Percentiles rank a stretch among this genome's conserved stretches.
These are phyloP conservation scores for Rhynchomys soricoides DNA, from an alignment of 2,113 vertebrate genomes.

Conservation along the genomic window DNA sequence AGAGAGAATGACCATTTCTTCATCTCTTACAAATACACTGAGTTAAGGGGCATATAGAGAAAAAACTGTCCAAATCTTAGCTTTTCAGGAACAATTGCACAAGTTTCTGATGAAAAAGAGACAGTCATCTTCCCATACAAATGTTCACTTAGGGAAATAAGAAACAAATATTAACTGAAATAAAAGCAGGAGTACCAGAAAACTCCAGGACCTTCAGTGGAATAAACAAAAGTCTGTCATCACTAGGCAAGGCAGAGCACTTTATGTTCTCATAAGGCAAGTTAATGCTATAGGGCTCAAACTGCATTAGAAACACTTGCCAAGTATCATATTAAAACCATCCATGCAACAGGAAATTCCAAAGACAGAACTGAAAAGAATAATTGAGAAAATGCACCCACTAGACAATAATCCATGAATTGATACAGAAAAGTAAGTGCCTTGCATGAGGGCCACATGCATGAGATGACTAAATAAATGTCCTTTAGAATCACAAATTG, in stretches of 20 bases:
- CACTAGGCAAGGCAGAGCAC: neutral
- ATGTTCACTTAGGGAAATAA: neutral
- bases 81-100: neutral
- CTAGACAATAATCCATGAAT: neutral
- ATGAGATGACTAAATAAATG: accelerated
- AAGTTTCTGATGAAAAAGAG: neutral
- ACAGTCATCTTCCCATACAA: neutral
- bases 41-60: accelerated
- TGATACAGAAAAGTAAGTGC: neutral
- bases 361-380: neutral
- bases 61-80: neutral
- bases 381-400: neutral
- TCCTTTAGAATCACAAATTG: neutral
- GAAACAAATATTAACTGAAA: neutral
- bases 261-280: neutral
- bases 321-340: neutral
- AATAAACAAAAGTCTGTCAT: neutral
- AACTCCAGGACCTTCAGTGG: neutral
- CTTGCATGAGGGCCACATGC: neutral
- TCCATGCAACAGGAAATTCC: neutral
- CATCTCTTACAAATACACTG: neutral
- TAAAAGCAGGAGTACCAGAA: neutral
- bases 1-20: neutral
- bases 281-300: neutral
- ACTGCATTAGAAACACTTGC: accelerated